Evolutionary conservation across 2,113 vertebrate species (phyloP), one percentile per base, ranked within the genome.

Genomic region (Nycticorax nycticorax): DNA sequence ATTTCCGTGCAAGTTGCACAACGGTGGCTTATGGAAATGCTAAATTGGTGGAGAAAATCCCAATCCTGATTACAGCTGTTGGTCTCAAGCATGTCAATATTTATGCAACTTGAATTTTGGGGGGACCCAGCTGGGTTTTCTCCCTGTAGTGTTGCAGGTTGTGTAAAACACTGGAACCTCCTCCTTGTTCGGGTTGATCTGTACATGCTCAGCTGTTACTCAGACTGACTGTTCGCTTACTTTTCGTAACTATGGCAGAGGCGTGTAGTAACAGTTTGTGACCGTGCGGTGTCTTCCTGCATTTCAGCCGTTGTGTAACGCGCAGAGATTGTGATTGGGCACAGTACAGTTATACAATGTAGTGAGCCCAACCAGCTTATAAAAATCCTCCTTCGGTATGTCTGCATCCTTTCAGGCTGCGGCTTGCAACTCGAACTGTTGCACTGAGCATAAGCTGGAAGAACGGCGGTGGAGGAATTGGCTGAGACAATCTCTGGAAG

Each of bases 341-440:
- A 28, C 85, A 32, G 56, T 32, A 45, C 45, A 28, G 96, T 98
- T 98, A 97, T 53, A 97, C 98, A 98, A 97, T 68, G 92, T 39
- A 43, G 63, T 15, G 15, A 88, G 94, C 80, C 69, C 53, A 19
- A 89, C 85, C 82, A 52, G 86, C 48, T 88, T 97, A 97, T 97
- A 96, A 97, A 98, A 97, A 88, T 48, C 26, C 95, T 96, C 56
- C 94, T 45, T 57, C 39, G 53, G 53, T 17, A 92, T 84, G 92
- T 71, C 73, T 81, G 67, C 92, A 78, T 64, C 52, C 89, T 45
- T 85, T 33, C 32, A 64, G 63, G 78, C 95, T 48, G 82, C 56
- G 14, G 69, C 71, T 64, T 52, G 45, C 75, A 14, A 5, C 67
- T 45, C 30, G 3, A 6, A 4, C 59, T 53, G 66, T 20, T 32